phyloP scores from a whole-genome alignment of 1,140 invertebrate species.

The Melitaea cinxia region DNA sequence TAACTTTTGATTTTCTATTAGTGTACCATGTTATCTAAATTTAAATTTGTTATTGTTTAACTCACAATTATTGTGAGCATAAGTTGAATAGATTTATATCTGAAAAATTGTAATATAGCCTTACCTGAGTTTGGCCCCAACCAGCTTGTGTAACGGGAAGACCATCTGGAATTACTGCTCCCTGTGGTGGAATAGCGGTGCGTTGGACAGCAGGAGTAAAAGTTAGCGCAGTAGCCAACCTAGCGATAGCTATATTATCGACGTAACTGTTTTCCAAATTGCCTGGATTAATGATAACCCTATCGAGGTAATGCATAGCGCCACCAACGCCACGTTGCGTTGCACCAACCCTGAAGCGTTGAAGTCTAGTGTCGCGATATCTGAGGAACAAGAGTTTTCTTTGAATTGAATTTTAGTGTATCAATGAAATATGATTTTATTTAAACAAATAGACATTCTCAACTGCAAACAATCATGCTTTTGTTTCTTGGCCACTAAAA shows the following conservation, averaged over 20 bases:
- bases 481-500: no score
- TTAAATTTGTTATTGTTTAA: no score
- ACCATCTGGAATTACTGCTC: constrained; percentile 40
- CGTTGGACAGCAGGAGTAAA: constrained; percentile 47
- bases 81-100: no score
- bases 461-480: no score
- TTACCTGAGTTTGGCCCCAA: constrained; percentile 52
- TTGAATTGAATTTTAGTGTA: not conserved
- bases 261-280: constrained; percentile 38
- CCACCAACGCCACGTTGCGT: constrained; percentile 52
- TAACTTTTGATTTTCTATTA: no score
- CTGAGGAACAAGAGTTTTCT: no score
- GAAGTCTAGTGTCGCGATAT: constrained; percentile 8
- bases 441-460: no score
- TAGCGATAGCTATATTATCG: constrained; percentile 55
- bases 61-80: no score
- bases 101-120: constrained; percentile 2
- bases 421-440: no score
- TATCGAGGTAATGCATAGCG: constrained; percentile 28
- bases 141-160: constrained; percentile 52
- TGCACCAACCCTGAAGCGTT: constrained; percentile 55
- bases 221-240: constrained; percentile 29
- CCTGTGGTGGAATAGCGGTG: constrained; percentile 38
- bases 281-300: constrained; percentile 47
- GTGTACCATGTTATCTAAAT: no score